These are phyloP conservation scores for Cyprinodon tularosa DNA, from an alignment of 2,113 vertebrate species.

Conservation along the genomic window DNA sequence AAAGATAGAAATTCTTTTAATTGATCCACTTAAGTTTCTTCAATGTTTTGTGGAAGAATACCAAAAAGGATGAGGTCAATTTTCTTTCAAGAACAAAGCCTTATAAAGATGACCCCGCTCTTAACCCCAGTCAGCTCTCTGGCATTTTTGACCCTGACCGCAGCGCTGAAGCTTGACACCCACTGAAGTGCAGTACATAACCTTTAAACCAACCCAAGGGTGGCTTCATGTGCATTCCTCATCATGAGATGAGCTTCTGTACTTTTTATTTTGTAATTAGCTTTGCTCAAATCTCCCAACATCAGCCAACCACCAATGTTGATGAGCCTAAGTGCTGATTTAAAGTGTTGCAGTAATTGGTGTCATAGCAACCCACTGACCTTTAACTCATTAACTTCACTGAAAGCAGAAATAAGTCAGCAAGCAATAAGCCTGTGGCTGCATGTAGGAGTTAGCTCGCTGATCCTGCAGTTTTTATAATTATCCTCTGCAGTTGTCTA, in stretches of 20 bases:
- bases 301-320: conserved; percentile 25
- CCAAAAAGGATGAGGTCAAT: conserved; percentile 4
- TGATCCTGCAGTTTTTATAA: conserved; percentile 58
- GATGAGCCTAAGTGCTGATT: conserved; percentile 57
- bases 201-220: conserved; percentile 32
- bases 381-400: conserved; percentile 69
- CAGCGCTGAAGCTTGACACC: conserved; percentile 1
- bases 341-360: conserved; percentile 69
- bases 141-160: conserved; percentile 10
- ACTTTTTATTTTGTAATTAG: conserved; percentile 64
- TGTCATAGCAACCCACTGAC: conserved; percentile 64
- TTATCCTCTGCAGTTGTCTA: conserved; percentile 39
- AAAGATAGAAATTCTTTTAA: not conserved
- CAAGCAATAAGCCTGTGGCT: conserved; percentile 34
- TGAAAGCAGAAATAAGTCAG: conserved; percentile 48
- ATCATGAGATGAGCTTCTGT: conserved; percentile 20
- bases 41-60: conserved; percentile 9
- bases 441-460: conserved; percentile 37
- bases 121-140: conserved; percentile 21
- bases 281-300: conserved; percentile 50
- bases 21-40: not conserved
- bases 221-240: conserved; percentile 26
- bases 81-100: conserved; percentile 8
- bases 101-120: conserved; percentile 30
- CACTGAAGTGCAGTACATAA: conserved; percentile 22